Evolutionary conservation across 2,888 invertebrate species (phyloP), one percentile per base, ranked within the genome.

Genomic region (Sinodicranocentrus sp.): DNA sequence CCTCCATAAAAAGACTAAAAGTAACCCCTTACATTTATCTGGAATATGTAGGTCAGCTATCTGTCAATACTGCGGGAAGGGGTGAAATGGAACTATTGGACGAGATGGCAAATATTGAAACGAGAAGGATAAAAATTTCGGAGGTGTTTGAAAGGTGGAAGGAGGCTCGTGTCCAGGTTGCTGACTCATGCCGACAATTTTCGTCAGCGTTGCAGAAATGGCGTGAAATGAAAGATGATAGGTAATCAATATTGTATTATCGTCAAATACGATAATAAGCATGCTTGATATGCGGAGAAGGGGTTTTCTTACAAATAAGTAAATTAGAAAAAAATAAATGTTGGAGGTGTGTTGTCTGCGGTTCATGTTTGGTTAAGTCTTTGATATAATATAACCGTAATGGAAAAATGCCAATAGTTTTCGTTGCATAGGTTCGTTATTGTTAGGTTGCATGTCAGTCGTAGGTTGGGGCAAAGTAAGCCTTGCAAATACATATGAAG

Each of bases 141-240:
- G 88, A 89, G 63, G 85, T 87, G n/a, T 82, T 71, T 82, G 87
- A 89, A 75, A 63, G 88, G 23, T 88, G 88, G 88, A 87, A 85
- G 70, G 88, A 87, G 75, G 87, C 75, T 25, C 73, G 87, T 21
- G 44, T 82, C 6, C 82, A 85, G 61, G 83, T 87, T 1, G 73
- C 82, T 13, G 88, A 88, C 59, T 84, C 87, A 0, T 88, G 87
- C 43, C 33, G 87, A 63, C 85, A 87, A 21, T 87, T 88, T 52
- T 85, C 85, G 6, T 67, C 85, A n/a, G 86, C 87, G 8, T 43
- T 87, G 23, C 67, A 71, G 23, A 88, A 88, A 82, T 88, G 88
- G 88, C 83, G 82, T 84, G 84, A 79, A 44, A 78, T 87, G 15
- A 85, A 84, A 61, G 78, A 85, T 71, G 88, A 87, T 72, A 83